Conservation (phyloP, 2,888 invertebrate genomes). For the Plagodis pulveraria region DNA sequence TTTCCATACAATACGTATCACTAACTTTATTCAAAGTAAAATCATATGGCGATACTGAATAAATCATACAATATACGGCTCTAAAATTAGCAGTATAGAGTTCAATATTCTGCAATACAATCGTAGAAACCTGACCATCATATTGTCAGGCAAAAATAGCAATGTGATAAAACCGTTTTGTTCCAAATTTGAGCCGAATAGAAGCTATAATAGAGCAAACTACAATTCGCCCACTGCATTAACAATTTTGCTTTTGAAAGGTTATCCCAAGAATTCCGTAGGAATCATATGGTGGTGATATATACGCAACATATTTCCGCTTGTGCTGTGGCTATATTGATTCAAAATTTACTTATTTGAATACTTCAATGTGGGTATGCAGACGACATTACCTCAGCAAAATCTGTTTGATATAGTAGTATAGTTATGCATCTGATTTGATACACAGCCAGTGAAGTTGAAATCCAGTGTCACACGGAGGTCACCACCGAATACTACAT, state of each 20-base stretch:
- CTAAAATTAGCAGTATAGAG: accelerated
- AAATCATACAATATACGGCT: conserved; percentile 30
- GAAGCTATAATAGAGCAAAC: background rate
- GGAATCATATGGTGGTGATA: background rate
- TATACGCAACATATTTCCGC: background rate
- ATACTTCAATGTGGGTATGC: too few species aligned
- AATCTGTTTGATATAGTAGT: too few species aligned
- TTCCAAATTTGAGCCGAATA: background rate
- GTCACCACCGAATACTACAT: too few species aligned
- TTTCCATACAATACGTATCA: conserved; percentile 51
- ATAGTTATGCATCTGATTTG: too few species aligned
- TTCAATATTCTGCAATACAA: conserved; percentile 1
- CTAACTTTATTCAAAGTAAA: conserved; percentile 66
- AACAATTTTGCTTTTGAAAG: background rate
- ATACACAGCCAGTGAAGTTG: too few species aligned
- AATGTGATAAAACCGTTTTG: background rate
- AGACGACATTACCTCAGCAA: too few species aligned
- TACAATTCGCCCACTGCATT: background rate
- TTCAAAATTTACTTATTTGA: too few species aligned
- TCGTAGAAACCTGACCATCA: conserved; percentile 15
- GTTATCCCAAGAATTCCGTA: conserved; percentile 1
- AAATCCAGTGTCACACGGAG: too few species aligned
- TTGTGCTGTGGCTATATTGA: background rate
- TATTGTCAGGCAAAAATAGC: conserved; percentile 19
- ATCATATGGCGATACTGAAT: conserved; percentile 63